Base-by-base conservation (phyloP, 2,888 invertebrate species). In the Agonopterix arenella region DNA sequence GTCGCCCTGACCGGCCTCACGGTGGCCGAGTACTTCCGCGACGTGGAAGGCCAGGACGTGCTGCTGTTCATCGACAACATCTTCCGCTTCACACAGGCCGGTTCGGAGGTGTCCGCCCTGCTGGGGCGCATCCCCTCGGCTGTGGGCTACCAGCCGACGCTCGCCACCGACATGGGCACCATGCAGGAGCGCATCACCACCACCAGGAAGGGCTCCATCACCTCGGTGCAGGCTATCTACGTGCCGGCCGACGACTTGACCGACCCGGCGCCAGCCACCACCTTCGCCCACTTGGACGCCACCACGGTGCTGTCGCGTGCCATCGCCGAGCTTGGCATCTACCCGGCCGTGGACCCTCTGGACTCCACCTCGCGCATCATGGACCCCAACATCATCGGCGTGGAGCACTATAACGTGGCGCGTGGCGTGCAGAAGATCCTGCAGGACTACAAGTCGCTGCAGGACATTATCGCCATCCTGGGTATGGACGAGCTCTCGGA, bases 151-250 rank as follows among this genome's bases (percentile, higher is more conserved):
- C 98, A 98, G 79, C 98, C 98, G 48, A 98, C 98, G n/a, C 84
- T 98, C 79, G 97, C 97, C 69, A 98, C 97, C 76, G 98, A 98
- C 91, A 98, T 98, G 98, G 97, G 98, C 93, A 93, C 95, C 73
- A 97, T 98, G 97, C 97, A 98, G 92, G 98, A 98, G 85, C 92
- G 97, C 77, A 97, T 98, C 84, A 97, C 97, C 57, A 97, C 97
- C 64, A 97, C 97, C 62, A 96, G 93, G 86, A 97, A 97, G 84
- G 98, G 98, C 60, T 98, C 98, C 64, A 98, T 98, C 74, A 98
- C 98, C 55, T 97, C 97, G 45, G 97, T 98, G 64, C 97, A 97
- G 88, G 97, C 97, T 61, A 97, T 98, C 76, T 98, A 97, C 69
- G 97, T 98, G 68, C 97, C 97, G 18, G 98, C 98, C 75, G 98